Percentiles rank a stretch among this genome's conserved stretches.
These are phyloP conservation scores for Pseudorhiza aurosa DNA, from an alignment of 30 jellyfish, hydroid and myxozoan species.

Conservation along the genomic window DNA sequence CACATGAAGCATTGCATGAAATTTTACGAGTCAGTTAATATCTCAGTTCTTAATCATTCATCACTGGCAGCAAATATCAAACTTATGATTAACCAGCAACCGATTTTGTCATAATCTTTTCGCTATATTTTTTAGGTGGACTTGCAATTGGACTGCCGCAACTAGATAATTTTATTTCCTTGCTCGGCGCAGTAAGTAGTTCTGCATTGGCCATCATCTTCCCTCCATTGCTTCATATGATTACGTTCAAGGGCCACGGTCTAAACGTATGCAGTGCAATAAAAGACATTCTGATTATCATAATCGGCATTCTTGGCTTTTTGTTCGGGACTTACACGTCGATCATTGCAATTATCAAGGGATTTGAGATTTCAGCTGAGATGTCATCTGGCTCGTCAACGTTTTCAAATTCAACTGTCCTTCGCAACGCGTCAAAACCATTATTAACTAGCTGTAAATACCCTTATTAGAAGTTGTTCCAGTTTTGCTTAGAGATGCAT, in stretches of 20 bases:
- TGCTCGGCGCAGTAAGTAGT: constrained; percentile 95
- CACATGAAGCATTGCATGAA: too few relatives aligned
- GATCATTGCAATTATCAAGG: constrained; percentile 74
- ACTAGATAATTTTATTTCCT: constrained; percentile 87
- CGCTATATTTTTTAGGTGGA: constrained; percentile 69
- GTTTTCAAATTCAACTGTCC: neutral
- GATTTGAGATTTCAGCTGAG: constrained; percentile 59
- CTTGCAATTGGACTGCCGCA: constrained; percentile 95
- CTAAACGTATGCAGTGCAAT: constrained; percentile 39
- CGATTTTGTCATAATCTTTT: too few relatives aligned
- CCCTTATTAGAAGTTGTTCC: constrained; percentile 1
- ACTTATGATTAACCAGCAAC: too few relatives aligned
- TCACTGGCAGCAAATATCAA: too few relatives aligned
- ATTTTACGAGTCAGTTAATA: too few relatives aligned
- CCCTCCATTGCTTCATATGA: constrained; percentile 91
- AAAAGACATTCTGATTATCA: constrained; percentile 71
- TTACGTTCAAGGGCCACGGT: constrained; percentile 88
- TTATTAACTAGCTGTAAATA: constrained; percentile 36
- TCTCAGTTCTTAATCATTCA: too few relatives aligned
- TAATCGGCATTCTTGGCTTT: constrained; percentile 80
- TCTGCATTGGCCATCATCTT: constrained; percentile 94
- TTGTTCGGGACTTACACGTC: constrained; percentile 87
- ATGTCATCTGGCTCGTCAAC: neutral
- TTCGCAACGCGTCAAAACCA: constrained; percentile 11
- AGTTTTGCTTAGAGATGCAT: too few relatives aligned